phyloP scores from a whole-genome alignment of 2,888 invertebrate species.

The Drosophila multiciliata region DNA sequence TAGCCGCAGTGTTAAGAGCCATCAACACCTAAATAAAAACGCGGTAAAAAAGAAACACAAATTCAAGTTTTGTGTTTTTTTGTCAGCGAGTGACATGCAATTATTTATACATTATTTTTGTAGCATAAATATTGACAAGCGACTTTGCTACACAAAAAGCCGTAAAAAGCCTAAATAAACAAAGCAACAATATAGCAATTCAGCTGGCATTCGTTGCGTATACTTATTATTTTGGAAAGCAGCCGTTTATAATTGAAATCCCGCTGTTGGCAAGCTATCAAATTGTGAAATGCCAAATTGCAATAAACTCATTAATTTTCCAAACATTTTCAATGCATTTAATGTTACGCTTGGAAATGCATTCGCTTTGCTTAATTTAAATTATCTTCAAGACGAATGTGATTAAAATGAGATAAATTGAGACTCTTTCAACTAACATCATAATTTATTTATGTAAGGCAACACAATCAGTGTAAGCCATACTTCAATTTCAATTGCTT shows the following conservation, averaged over 20 bases:
- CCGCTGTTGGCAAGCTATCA: conserved; percentile 1
- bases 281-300: conserved; percentile 4
- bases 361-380: background rate
- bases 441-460: conserved; percentile 51
- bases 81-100: conserved; percentile 66
- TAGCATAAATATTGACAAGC: conserved; percentile 64
- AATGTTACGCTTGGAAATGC: background rate
- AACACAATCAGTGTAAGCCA: conserved; percentile 36
- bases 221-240: conserved; percentile 21
- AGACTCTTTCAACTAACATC: conserved; percentile 36
- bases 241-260: conserved; percentile 21
- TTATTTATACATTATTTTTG: conserved; percentile 71
- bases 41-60: conserved; percentile 11
- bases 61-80: conserved; percentile 16
- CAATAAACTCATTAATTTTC: background rate
- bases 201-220: conserved; percentile 36
- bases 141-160: conserved; percentile 38
- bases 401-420: conserved; percentile 29
- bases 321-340: background rate
- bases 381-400: conserved; percentile 10
- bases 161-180: conserved; percentile 37
- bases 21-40: conserved; percentile 48
- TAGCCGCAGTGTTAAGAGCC: conserved; percentile 60
- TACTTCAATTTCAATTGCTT: conserved; percentile 36
- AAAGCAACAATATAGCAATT: conserved; percentile 32